These are phyloP conservation scores for Dryobotodes eremita DNA, from an alignment of 2,888 invertebrate species.

Conservation along the genomic window DNA sequence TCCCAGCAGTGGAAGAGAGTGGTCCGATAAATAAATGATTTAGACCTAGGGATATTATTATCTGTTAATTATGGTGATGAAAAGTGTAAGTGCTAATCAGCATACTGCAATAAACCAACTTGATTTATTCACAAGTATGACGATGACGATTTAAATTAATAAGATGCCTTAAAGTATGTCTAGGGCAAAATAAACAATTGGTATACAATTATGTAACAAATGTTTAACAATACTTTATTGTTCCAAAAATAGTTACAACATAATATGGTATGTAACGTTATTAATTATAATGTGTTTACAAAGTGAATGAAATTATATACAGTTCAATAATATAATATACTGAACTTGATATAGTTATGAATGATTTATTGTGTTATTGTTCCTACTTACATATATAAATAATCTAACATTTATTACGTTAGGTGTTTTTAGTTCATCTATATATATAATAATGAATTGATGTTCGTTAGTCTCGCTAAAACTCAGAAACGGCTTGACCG, in stretches of 20 bases:
- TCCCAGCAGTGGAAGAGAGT: background rate
- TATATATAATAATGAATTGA: too few species aligned
- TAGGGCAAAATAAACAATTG: slow-evolving; percentile 47
- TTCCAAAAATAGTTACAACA: slow-evolving; percentile 53
- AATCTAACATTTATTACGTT: slow-evolving; percentile 15
- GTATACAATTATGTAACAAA: slow-evolving; percentile 54
- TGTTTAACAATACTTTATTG: slow-evolving; percentile 57
- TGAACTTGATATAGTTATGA: slow-evolving; percentile 48
- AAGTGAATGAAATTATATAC: slow-evolving; percentile 40
- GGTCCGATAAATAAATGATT: too few species aligned
- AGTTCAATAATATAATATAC: slow-evolving; percentile 5
- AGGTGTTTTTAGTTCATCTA: background rate
- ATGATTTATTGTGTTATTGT: slow-evolving; percentile 43
- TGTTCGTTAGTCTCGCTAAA: too few species aligned
- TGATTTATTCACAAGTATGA: background rate
- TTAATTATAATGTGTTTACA: slow-evolving; percentile 13
- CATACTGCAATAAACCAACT: background rate
- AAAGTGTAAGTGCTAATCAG: background rate
- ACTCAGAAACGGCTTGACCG: too few species aligned
- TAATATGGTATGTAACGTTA: slow-evolving; percentile 8
- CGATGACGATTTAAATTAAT: background rate
- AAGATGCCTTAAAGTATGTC: slow-evolving; percentile 40
- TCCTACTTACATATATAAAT: slow-evolving; percentile 41
- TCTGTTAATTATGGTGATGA: background rate
- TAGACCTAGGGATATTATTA: background rate